Conservation (phyloP, 2,797 vertebrate genomes). For the Tarsius wallacei region DNA sequence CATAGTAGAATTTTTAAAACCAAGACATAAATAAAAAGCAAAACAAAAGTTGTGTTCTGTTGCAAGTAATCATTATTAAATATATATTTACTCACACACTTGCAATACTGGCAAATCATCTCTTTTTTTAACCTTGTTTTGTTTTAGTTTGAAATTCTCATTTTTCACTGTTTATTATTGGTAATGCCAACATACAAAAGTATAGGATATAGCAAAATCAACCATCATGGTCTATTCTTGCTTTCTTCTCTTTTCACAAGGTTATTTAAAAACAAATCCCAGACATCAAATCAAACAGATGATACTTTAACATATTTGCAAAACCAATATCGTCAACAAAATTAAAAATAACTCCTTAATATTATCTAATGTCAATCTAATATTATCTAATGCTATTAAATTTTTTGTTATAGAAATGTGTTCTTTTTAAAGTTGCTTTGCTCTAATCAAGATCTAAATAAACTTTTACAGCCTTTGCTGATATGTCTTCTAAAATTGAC, state of each 20-base stretch:
- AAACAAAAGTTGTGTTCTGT: not conserved
- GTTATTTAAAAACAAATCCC: not conserved
- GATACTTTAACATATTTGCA: not conserved
- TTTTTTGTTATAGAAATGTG: not conserved
- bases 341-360: not conserved
- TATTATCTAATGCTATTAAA: not conserved
- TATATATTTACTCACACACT: not conserved
- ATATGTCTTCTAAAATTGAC: not conserved
- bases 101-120: not conserved
- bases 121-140: not conserved
- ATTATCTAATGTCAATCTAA: not conserved
- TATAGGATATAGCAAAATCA: not conserved
- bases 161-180: not conserved
- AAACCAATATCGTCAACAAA: not conserved
- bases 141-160: not conserved
- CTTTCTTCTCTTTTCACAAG: not conserved
- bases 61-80: not conserved
- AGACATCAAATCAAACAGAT: not conserved
- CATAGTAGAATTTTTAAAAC: not conserved
- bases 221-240: not conserved
- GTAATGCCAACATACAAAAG: not conserved
- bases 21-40: not conserved
- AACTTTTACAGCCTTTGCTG: not conserved
- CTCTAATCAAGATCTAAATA: not conserved
- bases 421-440: not conserved